A percentile compares a stretch with the other conserved stretches of the same genome.
These are phyloP conservation scores for Leptosomus discolor DNA, from an alignment of 2,113 vertebrate genomes.

Conservation along the genomic window DNA sequence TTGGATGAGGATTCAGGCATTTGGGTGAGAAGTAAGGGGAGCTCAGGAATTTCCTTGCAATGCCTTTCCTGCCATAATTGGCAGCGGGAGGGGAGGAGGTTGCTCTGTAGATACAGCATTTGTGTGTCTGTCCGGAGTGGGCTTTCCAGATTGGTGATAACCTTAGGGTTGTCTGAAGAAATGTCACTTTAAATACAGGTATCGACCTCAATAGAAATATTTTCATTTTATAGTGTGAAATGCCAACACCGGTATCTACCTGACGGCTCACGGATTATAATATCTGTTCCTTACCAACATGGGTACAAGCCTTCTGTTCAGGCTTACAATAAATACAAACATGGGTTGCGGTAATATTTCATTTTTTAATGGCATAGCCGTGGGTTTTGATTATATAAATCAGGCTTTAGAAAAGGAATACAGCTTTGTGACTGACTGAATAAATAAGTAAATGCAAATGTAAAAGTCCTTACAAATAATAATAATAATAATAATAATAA, in stretches of 20 bases:
- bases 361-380: conserved; percentile 32
- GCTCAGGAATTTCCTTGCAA: background rate
- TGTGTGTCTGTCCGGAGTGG: conserved; percentile 15
- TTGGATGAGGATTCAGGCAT: accelerated
- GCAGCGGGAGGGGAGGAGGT: background rate
- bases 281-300: conserved; percentile 9
- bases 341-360: conserved; percentile 37
- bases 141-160: conserved; percentile 25
- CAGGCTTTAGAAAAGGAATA: conserved; percentile 47
- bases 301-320: conserved; percentile 47
- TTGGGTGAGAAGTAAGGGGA: background rate
- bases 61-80: background rate
- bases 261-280: conserved; percentile 26
- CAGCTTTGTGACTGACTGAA: conserved; percentile 34
- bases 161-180: conserved; percentile 26
- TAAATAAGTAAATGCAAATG: conserved; percentile 60
- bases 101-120: background rate
- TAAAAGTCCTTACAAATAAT: conserved; percentile 56
- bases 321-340: conserved; percentile 42
- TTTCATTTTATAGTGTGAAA: conserved; percentile 44
- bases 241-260: conserved; percentile 47
- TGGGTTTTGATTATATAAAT: conserved; percentile 61
- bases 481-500: conserved; percentile 11
- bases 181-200: conserved; percentile 46
- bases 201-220: conserved; percentile 26